These are phyloP conservation scores for Eurypyga helias DNA, from an alignment of 2,113 vertebrate genomes.

Conservation along the genomic window DNA sequence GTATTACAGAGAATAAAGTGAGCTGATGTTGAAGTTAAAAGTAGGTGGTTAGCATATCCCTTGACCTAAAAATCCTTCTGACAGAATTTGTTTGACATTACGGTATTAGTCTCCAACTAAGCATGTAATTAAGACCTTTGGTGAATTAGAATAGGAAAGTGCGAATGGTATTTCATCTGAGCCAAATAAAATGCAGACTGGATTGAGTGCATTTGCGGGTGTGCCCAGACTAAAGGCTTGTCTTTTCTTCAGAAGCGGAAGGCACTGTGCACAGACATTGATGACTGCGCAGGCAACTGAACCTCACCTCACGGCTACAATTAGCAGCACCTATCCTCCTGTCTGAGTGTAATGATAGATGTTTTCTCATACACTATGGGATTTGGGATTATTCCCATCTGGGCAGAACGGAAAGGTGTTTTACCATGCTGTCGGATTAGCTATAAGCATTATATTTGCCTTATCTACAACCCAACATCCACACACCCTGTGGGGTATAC, in stretches of 20 bases:
- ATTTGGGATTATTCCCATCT: background rate
- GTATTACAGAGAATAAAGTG: background rate
- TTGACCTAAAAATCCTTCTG: background rate
- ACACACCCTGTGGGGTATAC: background rate
- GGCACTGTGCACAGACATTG: background rate
- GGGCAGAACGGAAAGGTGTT: background rate
- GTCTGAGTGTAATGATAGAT: background rate
- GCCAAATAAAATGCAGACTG: background rate
- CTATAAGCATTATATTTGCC: background rate
- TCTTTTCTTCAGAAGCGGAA: background rate
- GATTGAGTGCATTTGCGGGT: background rate
- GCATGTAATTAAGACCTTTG: background rate
- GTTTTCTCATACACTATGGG: background rate
- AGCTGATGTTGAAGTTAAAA: background rate
- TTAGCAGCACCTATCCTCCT: background rate
- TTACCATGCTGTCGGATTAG: background rate
- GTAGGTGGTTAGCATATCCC: background rate
- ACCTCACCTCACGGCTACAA: background rate
- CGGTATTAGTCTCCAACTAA: background rate
- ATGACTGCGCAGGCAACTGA: background rate
- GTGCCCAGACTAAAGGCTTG: background rate
- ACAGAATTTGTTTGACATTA: background rate
- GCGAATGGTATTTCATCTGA: background rate
- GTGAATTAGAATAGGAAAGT: background rate
- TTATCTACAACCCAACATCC: background rate